phyloP scores from a whole-genome alignment of 2,888 invertebrate genomes.

The Sarcophaga subvicina region DNA sequence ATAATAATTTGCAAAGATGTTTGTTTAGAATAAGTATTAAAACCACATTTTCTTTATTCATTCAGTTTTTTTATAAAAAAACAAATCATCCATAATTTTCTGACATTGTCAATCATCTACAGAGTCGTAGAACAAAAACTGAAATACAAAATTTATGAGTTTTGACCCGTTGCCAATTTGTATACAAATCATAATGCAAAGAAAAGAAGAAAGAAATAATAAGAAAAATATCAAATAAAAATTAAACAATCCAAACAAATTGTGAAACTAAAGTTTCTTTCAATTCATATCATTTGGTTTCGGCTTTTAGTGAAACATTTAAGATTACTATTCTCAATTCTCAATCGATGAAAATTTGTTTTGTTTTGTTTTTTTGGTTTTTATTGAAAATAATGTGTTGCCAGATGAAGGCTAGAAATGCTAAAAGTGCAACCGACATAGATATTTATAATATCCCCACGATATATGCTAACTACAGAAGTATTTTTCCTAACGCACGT shows the following conservation, averaged over 20 bases:
- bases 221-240: too few species aligned
- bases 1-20: not conserved
- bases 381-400: too few species aligned
- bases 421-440: too few species aligned
- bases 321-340: constrained; percentile 20
- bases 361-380: too few species aligned
- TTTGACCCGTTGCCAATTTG: constrained; percentile 33
- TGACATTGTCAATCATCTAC: constrained; percentile 37
- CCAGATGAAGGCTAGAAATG: too few species aligned
- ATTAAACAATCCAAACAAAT: not conserved
- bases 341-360: constrained; percentile 4
- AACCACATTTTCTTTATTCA: not conserved
- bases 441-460: too few species aligned
- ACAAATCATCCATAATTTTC: constrained; percentile 25
- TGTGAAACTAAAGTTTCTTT: constrained; percentile 9
- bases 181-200: constrained; percentile 7
- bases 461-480: too few species aligned
- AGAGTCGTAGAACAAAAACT: not conserved
- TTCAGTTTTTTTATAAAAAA: not conserved
- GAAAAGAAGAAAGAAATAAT: not conserved
- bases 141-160: constrained; percentile 5
- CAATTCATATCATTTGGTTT: constrained; percentile 9
- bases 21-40: not conserved
- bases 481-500: too few species aligned
- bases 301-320: constrained; percentile 36